Percentiles rank a stretch among this genome's conserved stretches.
These are phyloP conservation scores for Bubo blakistoni DNA, from an alignment of 2,113 vertebrate species.

Conservation along the genomic window DNA sequence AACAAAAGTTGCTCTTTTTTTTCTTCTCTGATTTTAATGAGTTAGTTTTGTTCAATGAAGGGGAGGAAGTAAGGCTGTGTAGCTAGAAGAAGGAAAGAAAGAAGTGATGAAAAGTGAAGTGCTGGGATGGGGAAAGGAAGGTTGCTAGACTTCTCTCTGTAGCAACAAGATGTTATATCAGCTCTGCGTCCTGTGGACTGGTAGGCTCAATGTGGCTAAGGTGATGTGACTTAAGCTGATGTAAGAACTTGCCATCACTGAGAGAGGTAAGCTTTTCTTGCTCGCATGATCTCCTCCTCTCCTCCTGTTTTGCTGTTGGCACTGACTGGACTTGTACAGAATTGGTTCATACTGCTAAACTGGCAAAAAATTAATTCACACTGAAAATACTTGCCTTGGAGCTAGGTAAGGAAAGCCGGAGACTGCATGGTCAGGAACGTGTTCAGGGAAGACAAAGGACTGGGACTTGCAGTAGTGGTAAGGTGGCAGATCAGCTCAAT, in stretches of 20 bases:
- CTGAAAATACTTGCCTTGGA: not conserved
- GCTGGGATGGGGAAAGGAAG: not conserved
- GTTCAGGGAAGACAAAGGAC: not conserved
- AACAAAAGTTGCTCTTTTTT: not conserved
- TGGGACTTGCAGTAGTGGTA: not conserved
- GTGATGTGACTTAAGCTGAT: not conserved
- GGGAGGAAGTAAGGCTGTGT: not conserved
- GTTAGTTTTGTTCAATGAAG: not conserved
- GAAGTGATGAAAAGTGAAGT: not conserved
- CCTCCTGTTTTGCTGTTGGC: not conserved
- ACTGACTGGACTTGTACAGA: not conserved
- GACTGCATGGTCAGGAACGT: not conserved
- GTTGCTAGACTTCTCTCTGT: not conserved
- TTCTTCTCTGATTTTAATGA: not conserved
- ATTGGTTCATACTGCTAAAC: not conserved
- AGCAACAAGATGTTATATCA: not conserved
- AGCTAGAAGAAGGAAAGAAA: not conserved
- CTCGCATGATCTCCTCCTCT: not conserved
- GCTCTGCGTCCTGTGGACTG: not conserved
- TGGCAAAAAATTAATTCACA: not conserved
- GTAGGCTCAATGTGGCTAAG: not conserved
- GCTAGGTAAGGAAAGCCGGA: not conserved
- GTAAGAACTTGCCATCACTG: not conserved
- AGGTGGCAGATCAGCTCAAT: not conserved
- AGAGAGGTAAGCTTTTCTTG: not conserved